Evolutionary conservation across 2,113 vertebrate genomes (phyloP).

Genomic region (Heloderma charlesbogerti): DNA sequence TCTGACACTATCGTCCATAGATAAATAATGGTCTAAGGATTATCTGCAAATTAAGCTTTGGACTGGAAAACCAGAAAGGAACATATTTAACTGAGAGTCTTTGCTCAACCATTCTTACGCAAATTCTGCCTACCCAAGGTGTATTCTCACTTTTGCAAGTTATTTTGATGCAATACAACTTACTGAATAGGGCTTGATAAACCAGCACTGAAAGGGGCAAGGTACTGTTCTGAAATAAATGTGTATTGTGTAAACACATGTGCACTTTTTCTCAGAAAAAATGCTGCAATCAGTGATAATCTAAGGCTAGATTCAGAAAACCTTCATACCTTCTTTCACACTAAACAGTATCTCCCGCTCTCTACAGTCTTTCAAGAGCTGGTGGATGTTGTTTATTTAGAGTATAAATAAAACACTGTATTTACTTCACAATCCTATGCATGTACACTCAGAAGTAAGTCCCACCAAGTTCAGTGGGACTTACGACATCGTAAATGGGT

Average conservation of each 20-base stretch:
- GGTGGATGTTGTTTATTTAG: background rate
- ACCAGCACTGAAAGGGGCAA: background rate
- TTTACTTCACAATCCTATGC: background rate
- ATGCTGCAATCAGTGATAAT: background rate
- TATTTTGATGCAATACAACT: background rate
- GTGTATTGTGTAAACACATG: background rate
- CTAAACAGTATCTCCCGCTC: background rate
- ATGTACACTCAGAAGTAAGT: background rate
- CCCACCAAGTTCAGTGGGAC: no score
- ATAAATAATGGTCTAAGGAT: background rate
- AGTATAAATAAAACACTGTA: background rate
- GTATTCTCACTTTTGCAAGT: background rate
- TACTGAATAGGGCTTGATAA: background rate
- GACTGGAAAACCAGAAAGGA: background rate
- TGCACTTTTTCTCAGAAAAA: background rate
- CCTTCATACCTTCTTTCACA: background rate
- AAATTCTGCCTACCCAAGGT: background rate
- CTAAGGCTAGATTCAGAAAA: background rate
- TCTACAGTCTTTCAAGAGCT: background rate
- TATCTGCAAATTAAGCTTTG: background rate
- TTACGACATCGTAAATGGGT: background rate
- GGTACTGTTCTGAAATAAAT: background rate
- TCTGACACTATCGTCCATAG: background rate
- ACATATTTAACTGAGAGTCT: background rate
- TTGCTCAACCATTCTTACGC: background rate